These are phyloP conservation scores for Ptychoptera albimana DNA, from an alignment of 2,888 invertebrate species.

Conservation along the genomic window DNA sequence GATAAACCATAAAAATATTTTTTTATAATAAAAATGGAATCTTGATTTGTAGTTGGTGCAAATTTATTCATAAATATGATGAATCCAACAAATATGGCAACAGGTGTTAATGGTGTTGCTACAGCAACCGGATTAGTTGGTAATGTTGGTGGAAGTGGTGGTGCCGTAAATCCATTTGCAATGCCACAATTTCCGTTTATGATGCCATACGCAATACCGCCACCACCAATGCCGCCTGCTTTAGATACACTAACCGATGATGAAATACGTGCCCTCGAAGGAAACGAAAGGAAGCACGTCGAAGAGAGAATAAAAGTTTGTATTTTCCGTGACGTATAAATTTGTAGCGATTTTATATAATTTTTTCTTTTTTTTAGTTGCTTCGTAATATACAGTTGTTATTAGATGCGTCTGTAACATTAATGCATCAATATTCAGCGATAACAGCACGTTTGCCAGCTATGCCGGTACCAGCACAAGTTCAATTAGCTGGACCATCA, in stretches of 20 bases:
- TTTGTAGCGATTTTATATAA: conserved; percentile 2
- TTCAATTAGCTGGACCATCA: conserved; percentile 4
- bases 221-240: conserved; percentile 62
- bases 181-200: conserved; percentile 41
- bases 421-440: conserved; percentile 86
- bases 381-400: conserved; percentile 75
- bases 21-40: too few species aligned
- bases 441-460: conserved; percentile 42
- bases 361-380: conserved; percentile 34
- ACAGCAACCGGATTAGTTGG: conserved; percentile 12
- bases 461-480: conserved; percentile 21
- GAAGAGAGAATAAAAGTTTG: conserved; percentile 72
- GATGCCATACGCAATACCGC: conserved; percentile 38
- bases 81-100: conserved; percentile 28
- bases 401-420: conserved; percentile 80
- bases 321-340: background rate
- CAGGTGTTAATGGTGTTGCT: conserved; percentile 22
- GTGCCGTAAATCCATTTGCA: conserved; percentile 22
- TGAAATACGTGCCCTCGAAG: conserved; percentile 79
- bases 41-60: too few species aligned
- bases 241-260: conserved; percentile 62
- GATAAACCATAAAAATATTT: too few species aligned
- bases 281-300: conserved; percentile 68
- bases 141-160: conserved; percentile 7
- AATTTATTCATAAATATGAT: background rate